phyloP scores from a whole-genome alignment of 2,113 vertebrate genomes.

The Tricholaema leucomelas region DNA sequence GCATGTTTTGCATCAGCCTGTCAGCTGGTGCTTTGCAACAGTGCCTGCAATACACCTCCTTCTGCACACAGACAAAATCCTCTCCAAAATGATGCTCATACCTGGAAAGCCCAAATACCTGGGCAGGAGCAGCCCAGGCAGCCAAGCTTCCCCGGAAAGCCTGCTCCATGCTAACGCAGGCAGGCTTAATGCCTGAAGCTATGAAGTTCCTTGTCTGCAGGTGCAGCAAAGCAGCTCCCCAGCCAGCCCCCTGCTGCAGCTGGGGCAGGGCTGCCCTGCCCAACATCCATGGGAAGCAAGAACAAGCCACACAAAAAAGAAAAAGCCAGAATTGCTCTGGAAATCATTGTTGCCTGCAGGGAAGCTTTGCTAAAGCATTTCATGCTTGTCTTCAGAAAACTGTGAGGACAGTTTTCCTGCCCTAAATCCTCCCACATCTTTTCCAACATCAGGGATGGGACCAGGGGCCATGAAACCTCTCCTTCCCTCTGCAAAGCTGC shows the following conservation, averaged over 20 bases:
- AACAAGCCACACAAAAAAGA: background rate
- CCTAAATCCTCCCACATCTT: constrained; percentile 25
- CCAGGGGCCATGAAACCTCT: rapidly evolving
- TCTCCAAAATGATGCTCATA: background rate
- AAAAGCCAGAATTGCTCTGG: background rate
- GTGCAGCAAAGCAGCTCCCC: background rate
- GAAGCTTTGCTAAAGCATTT: constrained; percentile 44
- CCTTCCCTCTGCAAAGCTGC: background rate
- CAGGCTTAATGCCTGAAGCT: background rate
- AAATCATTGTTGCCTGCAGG: background rate
- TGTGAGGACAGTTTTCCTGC: constrained; percentile 1
- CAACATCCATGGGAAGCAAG: background rate
- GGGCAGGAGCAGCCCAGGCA: background rate
- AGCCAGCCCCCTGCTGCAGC: rapidly evolving
- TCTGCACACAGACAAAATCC: constrained; percentile 10
- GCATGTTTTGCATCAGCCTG: constrained; percentile 62
- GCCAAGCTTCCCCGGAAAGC: background rate
- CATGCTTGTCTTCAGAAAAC: constrained; percentile 29
- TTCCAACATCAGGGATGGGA: background rate
- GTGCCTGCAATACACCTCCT: constrained; percentile 2
- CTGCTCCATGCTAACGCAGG: background rate
- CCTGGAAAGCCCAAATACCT: constrained; percentile 11
- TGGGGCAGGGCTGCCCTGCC: background rate
- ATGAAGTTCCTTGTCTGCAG: background rate
- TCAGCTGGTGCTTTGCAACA: constrained; percentile 7